Evolutionary conservation across 2,113 vertebrate genomes (phyloP).

Genomic region (Lanius collurio): DNA sequence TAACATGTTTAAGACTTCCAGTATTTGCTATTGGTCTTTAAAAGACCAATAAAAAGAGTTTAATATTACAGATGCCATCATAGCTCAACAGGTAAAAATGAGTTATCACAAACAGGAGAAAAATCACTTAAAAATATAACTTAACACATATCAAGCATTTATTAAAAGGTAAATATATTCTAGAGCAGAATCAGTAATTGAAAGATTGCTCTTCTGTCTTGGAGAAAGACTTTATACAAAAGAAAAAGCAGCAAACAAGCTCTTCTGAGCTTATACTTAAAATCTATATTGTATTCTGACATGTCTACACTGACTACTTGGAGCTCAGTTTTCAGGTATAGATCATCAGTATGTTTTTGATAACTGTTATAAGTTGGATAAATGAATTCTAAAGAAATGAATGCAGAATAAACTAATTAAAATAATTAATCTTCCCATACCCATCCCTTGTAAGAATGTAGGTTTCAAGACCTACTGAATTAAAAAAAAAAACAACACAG

Average conservation of each 20-base stretch:
- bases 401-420: background rate
- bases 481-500: background rate
- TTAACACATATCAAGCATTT: background rate
- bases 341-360: background rate
- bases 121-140: background rate
- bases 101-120: background rate
- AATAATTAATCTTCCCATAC: background rate
- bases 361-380: background rate
- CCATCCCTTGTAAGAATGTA: background rate
- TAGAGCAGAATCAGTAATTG: background rate
- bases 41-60: background rate
- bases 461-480: background rate
- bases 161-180: background rate
- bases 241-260: background rate
- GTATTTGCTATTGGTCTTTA: background rate
- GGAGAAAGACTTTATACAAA: background rate
- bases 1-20: background rate
- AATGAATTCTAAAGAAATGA: background rate
- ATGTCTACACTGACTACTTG: background rate
- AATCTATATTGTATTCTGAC: background rate
- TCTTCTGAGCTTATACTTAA: background rate
- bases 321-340: background rate
- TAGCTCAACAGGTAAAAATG: background rate
- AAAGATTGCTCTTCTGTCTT: background rate
- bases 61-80: background rate